Base-by-base conservation (phyloP, 2,113 vertebrate genomes). In the Lophius piscatorius region DNA sequence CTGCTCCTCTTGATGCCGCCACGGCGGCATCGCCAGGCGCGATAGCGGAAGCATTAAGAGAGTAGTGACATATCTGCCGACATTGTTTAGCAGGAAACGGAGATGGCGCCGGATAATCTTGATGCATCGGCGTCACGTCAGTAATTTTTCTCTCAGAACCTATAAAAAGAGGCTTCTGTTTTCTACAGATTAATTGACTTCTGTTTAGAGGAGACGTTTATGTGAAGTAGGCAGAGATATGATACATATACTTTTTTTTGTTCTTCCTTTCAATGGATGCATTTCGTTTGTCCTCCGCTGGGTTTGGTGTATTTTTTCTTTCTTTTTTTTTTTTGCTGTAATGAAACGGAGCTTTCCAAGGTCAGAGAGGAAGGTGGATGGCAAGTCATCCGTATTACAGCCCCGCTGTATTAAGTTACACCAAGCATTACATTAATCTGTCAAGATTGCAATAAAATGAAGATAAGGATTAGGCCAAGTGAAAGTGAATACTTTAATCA, bases 401-500 rank as follows among this genome's bases (percentile, higher is more conserved):
- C 83, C 42, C 60, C 48, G 49, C 72, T 70, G 36, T 85, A 88
- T 90, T 88, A 86, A 82, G 83, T 90, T 88, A 88, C 85, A 86
- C 80, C 80, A 85, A 84, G 80, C 83, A 83, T 90, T 87, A 88
- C 83, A 90, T 90, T 86, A 89, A 90, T 89, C 85, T 90, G 83
- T 90, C 88, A 91, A 81, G 88, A 87, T 84, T 82, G 83, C 81
- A 90, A 87, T 91, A 90, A 91, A 90, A 85, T 73, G 58, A 58
- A 64, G 83, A 87, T 87, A 82, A 83, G 87, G 87, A 88, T 91
- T 86, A 88, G 73, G 61, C 79, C 45, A 50, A 58, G 80, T 78
- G 84, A 89, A 88, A 86, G 87, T 86, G 86, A 90, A 88, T 89
- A 88, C 89, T 90, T 89, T 89, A 90, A 90, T 91, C 89, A 88